Conservation (phyloP, 2,797 vertebrate species). For the Arnoldichthys spilopterus region DNA sequence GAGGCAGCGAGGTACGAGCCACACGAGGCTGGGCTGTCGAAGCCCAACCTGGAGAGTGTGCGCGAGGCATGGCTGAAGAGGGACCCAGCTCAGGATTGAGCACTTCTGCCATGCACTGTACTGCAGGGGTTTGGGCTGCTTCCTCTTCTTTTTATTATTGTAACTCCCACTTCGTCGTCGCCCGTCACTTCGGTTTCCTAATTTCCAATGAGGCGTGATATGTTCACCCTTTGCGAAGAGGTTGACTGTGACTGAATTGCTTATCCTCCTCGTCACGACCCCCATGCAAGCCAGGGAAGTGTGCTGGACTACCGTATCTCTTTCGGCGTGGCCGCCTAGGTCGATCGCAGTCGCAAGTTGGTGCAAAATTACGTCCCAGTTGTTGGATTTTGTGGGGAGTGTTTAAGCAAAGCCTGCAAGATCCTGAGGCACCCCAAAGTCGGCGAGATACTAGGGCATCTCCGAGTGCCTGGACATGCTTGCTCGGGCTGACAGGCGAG, state of each 20-base stretch:
- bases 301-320: not conserved
- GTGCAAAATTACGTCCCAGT: not conserved
- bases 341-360: not conserved
- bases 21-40: slow-evolving; percentile 17
- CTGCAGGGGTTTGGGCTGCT: not conserved
- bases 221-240: slow-evolving; percentile 24
- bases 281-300: slow-evolving; percentile 18
- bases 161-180: not conserved
- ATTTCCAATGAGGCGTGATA: slow-evolving; percentile 9
- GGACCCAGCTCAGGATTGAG: slow-evolving; percentile 7
- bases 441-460: not conserved
- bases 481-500: not conserved
- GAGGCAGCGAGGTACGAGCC: slow-evolving; percentile 33
- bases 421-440: not conserved
- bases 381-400: not conserved
- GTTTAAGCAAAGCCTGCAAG: not conserved
- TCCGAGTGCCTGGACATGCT: not conserved
- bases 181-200: not conserved
- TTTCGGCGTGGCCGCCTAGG: not conserved
- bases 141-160: not conserved
- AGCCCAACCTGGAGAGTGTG: slow-evolving; percentile 4
- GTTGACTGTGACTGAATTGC: not conserved
- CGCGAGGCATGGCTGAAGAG: slow-evolving; percentile 25
- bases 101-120: not conserved
- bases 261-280: slow-evolving; percentile 5